Evolutionary conservation across 2,113 vertebrate species (phyloP).

Genomic region (Heterochromis multidens): DNA sequence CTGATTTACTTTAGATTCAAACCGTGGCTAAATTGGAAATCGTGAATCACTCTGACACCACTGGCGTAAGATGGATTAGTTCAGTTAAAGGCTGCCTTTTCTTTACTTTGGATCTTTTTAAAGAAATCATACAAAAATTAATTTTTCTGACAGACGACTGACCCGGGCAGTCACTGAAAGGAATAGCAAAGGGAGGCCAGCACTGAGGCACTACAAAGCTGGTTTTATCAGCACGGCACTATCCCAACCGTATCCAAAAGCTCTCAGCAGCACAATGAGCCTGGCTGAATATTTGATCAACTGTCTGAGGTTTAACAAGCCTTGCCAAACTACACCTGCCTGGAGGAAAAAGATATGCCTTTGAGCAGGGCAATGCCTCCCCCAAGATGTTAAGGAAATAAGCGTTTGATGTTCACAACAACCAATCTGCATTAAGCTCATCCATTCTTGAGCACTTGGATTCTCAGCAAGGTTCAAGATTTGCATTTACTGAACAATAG

Average conservation of each 20-base stretch:
- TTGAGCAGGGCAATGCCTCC: constrained; percentile 47
- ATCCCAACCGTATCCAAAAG: constrained; percentile 49
- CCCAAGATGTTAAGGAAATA: constrained; percentile 55
- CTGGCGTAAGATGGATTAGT: constrained; percentile 78
- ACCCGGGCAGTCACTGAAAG: constrained; percentile 61
- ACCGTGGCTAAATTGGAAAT: constrained; percentile 79
- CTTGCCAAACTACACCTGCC: constrained; percentile 68
- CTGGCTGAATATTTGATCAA: constrained; percentile 69
- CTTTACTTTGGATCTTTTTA: constrained; percentile 69
- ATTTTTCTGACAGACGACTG: constrained; percentile 59
- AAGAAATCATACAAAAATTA: constrained; percentile 68
- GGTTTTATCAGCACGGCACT: constrained; percentile 46
- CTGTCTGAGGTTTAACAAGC: constrained; percentile 65
- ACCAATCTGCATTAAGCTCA: constrained; percentile 32
- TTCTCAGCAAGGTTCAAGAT: constrained; percentile 31
- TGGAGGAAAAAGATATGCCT: constrained; percentile 63
- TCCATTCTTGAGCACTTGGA: constrained; percentile 17
- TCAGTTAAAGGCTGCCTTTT: constrained; percentile 69
- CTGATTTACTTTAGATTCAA: constrained; percentile 80
- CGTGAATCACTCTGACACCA: constrained; percentile 82
- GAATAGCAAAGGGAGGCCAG: constrained; percentile 31
- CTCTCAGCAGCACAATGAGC: constrained; percentile 59
- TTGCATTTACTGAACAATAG: constrained; percentile 36
- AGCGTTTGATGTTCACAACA: constrained; percentile 57
- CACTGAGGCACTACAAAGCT: constrained; percentile 55